Percentiles rank a stretch among this genome's conserved stretches.
Conservation (phyloP, 2,888 invertebrate genomes). For the Archips crataeganus region DNA sequence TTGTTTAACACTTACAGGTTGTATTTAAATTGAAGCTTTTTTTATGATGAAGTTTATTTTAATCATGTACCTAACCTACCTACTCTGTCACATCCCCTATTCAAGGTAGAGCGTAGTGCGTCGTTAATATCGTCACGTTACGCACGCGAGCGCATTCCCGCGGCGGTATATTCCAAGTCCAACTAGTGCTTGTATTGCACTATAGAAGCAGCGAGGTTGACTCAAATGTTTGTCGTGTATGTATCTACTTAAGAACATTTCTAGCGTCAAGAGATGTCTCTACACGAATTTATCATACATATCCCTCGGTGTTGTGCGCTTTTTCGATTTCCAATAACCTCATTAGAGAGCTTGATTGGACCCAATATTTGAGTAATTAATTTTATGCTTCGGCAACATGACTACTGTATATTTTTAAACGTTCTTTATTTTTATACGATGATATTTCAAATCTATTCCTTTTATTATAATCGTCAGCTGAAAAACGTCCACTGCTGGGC, state of each 20-base stretch:
- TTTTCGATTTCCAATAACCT: background rate
- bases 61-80: background rate
- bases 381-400: background rate
- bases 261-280: background rate
- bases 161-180: slow-evolving; percentile 3
- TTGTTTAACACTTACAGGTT: no score
- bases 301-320: background rate
- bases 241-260: no score
- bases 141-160: slow-evolving; percentile 33
- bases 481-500: no score
- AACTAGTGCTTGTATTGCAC: background rate
- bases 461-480: background rate
- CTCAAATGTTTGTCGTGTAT: background rate
- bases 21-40: no score
- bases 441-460: background rate
- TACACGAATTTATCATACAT: background rate
- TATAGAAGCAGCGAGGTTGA: background rate
- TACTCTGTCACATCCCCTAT: background rate
- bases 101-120: background rate
- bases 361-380: slow-evolving; percentile 1
- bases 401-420: background rate
- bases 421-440: background rate
- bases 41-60: no score
- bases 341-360: background rate
- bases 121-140: background rate